Base-by-base conservation (phyloP, 2,113 vertebrate genomes). In the Clinocottus analis region DNA sequence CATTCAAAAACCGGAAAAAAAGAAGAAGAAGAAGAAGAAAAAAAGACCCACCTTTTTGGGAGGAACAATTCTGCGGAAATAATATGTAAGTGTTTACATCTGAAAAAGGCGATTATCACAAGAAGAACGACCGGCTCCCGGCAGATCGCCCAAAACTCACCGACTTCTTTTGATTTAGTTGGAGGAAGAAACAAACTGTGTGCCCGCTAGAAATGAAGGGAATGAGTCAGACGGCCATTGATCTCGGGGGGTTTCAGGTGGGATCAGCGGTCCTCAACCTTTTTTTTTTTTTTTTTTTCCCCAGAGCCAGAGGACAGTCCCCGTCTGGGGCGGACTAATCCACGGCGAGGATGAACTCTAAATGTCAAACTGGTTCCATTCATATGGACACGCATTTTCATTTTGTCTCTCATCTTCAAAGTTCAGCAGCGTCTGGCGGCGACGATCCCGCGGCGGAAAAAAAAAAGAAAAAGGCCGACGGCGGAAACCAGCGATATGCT, bases 241-340 rank as follows among this genome's bases (percentile, higher is more conserved):
- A 82, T 76, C 76, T 53, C 0, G 16, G 45, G 29, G 25, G 29
- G 29, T 27, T 39, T 2, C 2, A 23, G 29, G 33, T 23, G 7
- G 16, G 51, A 61, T 82, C 67, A 68, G 53, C 21, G 5, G 27
- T 2, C 62, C 53, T 73, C 51, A 75, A 61, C 64, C 86, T 83
- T 82, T n/a, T n/a, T n/a, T n/a, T n/a, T n/a, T n/a, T n/a, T n/a
- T n/a, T n/a, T n/a, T n/a, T n/a, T 70, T 70, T 21, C 7, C 5
- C 14, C 78, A n/a, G n/a, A 58, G 37, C 35, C 37, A 9, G n/a
- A 55, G n/a, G 58, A 68, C 61, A 21, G 8, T 55, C 62, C 62
- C 27, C 55, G 10, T 25, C 41, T 33, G 63, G 56, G 7, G 27
- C 8, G 16, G 19, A 33, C 53, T 61, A 39, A 84, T 68, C 55